These are phyloP conservation scores for Choreutis nemorana DNA, from an alignment of 2,888 invertebrate species.

Conservation along the genomic window DNA sequence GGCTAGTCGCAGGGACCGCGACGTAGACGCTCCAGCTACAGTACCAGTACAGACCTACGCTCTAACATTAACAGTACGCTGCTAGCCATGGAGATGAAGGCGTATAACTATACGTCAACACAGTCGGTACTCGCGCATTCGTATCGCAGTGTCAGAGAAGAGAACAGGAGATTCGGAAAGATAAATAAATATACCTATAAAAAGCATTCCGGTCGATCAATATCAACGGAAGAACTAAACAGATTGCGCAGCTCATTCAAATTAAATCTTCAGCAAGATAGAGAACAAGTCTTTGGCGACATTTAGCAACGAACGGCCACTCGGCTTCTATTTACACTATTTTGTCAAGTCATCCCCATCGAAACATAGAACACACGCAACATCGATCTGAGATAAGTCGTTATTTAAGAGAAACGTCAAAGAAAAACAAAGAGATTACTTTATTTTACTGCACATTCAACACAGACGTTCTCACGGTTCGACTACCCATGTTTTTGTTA, in stretches of 20 bases:
- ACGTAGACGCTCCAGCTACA: constrained; percentile 57
- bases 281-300: constrained; percentile 64
- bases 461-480: constrained; percentile 65
- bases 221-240: constrained; percentile 63
- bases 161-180: constrained; percentile 59
- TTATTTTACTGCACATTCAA: constrained; percentile 62
- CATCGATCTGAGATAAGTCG: constrained; percentile 64
- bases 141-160: constrained; percentile 56
- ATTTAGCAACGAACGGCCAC: constrained; percentile 66
- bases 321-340: constrained; percentile 66
- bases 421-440: constrained; percentile 63
- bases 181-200: constrained; percentile 65
- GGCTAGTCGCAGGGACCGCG: constrained; percentile 21
- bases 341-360: constrained; percentile 58
- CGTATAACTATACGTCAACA: constrained; percentile 56
- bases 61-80: constrained; percentile 59
- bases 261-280: constrained; percentile 65
- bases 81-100: constrained; percentile 62
- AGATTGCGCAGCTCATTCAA: constrained; percentile 66
- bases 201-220: constrained; percentile 59
- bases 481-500: constrained; percentile 57
- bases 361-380: constrained; percentile 67
- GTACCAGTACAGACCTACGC: constrained; percentile 51
- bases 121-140: constrained; percentile 61
- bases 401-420: constrained; percentile 66